Base-by-base conservation (phyloP, 2,113 vertebrate genomes). In the Cyprinodon tularosa region DNA sequence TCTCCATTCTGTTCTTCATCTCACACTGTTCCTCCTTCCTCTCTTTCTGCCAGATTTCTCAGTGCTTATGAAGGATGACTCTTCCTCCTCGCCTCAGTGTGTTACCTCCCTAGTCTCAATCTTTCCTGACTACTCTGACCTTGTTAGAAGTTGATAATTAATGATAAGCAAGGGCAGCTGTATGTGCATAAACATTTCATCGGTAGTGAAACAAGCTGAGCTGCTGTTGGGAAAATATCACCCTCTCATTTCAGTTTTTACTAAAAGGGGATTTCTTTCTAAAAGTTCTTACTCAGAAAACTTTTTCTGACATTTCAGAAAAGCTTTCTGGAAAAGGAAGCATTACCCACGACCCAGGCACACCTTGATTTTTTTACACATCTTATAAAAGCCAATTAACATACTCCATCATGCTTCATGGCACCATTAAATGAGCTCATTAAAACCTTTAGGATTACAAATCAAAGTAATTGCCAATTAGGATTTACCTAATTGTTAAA, bases 401-500 rank as follows among this genome's bases (percentile, higher is more conserved):
- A 88, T 87, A 71, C 81, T 90, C 90, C 81, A 93, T 90, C 91
- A 93, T 92, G 91, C 91, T 92, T 88, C 87, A 88, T 88, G 84
- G 91, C 82, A 71, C 90, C 87, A 92, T 89, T 93, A 93, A 94
- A 94, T 94, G 88, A 94, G 88, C 87, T 90, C 88, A 89, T 91
- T 89, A 92, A 92, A 86, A 86, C 74, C 74, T 88, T 91, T 90
- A 86, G 87, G 89, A 93, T 94, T 95, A 93, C 90, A 91, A 91
- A 93, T 92, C 89, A 93, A 89, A 91, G 87, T 92, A 94, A 94
- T 93, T 93, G 92, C 71, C 94, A 93, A 94, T 94, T 94, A 95
- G 91, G 92, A 93, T 93, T 94, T 93, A 87, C 83, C 84, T 91
- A 93, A 94, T 93, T 93, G 89, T 93, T 78, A 76, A 87, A 92